Evolutionary conservation across 1,140 invertebrate species (phyloP), one percentile per base, ranked within the genome.

Genomic region (Hyphantria cunea): DNA sequence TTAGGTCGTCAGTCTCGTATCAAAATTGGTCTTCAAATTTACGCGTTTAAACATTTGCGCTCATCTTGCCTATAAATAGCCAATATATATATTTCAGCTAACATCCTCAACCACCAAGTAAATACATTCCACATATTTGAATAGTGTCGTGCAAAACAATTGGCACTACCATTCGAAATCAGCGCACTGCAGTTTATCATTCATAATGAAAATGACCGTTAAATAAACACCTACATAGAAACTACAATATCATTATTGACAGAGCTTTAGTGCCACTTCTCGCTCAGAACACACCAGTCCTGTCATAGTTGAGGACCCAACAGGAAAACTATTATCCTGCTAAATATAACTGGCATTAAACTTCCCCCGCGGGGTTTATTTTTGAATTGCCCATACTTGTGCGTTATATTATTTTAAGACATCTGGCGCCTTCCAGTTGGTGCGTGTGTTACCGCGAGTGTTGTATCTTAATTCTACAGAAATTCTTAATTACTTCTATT

Each of bases 291-390:
- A 15, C 50, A 39, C 39, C 50, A 50, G 51, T 47, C 31, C 50
- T 52, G 47, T 34, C 11, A 37, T 37, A n/a, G 50, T 53, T 31
- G 48, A 60, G 56, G 47, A 60, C 56, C 31, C 25, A 58, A 60
- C 70, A 82, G 83, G 81, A 80, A 82, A 82, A 80, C 58, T 66
- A 65, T 72, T 66, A 67, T 72, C 72, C 76, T 58, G 70, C 75
- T 70, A 78, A 84, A 83, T 84, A 84, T 82, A 85, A 72, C 74
- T 68, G 61, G 68, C 70, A 78, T 76, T 72, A 56, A 68, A 78
- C 78, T 79, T 76, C 74, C 70, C 86, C 86, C 82, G 80, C 82
- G 72, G 79, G 64, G 81, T 77, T 84, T 89, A 86, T 86, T 89
- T 86, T 84, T 79, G 76, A 74, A 72, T 74, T 54, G 66, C 63